Percentiles rank a stretch among this genome's conserved stretches.
Evolutionary conservation across 2,113 vertebrate genomes (phyloP).

Genomic region (Bagarius yarrelli): DNA sequence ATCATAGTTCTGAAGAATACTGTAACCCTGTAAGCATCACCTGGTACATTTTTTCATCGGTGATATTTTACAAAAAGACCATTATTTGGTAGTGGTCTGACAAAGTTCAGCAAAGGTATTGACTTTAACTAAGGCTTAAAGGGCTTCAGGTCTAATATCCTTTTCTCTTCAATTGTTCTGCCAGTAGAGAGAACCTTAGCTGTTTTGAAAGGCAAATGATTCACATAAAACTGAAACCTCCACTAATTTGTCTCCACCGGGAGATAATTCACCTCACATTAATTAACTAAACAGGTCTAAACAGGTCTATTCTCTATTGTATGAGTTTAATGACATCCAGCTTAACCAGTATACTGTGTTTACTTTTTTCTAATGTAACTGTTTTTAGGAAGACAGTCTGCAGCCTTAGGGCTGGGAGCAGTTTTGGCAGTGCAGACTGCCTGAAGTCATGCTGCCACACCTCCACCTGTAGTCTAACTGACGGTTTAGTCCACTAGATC

Average conservation of each 20-base stretch:
- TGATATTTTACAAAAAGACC: conserved; percentile 7
- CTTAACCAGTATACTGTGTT: conserved; percentile 29
- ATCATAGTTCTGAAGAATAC: background rate
- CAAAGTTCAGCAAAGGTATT: background rate
- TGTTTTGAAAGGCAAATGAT: background rate
- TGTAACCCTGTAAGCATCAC: background rate
- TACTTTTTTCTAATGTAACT: conserved; percentile 43
- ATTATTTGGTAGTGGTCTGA: background rate
- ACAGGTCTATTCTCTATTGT: conserved; percentile 11
- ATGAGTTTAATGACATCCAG: conserved; percentile 10
- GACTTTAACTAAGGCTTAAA: background rate
- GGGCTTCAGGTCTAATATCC: background rate
- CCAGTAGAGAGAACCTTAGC: background rate
- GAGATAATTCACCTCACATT: background rate
- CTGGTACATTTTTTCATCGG: background rate
- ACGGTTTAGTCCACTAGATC: conserved; percentile 18
- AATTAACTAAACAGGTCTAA: conserved; percentile 16
- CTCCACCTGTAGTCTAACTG: conserved; percentile 42
- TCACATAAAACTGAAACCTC: conserved; percentile 27
- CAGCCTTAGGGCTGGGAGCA: conserved; percentile 30
- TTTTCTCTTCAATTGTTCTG: background rate
- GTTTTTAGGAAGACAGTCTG: conserved; percentile 35
- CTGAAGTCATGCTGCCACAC: conserved; percentile 35
- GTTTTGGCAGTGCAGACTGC: conserved; percentile 22
- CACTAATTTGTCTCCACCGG: conserved; percentile 23